Evolutionary conservation across 1,140 invertebrate species (phyloP).

Genomic region (Sarcophaga bullata): DNA sequence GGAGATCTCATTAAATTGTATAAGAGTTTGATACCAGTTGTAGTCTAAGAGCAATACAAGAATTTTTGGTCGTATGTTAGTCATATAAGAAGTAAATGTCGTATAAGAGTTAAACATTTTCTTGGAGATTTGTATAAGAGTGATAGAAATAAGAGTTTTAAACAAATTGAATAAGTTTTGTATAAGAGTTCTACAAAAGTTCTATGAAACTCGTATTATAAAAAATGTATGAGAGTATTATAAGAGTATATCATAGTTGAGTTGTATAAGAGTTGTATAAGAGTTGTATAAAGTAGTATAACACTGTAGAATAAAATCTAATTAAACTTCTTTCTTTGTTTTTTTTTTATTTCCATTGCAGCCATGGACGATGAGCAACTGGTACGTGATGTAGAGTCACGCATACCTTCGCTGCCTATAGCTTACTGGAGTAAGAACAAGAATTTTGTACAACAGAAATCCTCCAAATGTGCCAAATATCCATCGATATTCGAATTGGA

Average conservation of each 20-base stretch:
- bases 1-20: no score
- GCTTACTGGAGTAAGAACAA: constrained; percentile 83
- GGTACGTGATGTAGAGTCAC: constrained; percentile 78
- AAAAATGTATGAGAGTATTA: no score
- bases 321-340: neutral
- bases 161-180: neutral
- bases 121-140: no score
- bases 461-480: constrained; percentile 80
- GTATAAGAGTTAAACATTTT: no score
- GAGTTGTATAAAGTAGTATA: no score
- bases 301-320: no score
- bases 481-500: constrained; percentile 88
- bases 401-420: constrained; percentile 83
- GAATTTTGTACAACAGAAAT: constrained; percentile 74
- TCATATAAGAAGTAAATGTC: no score
- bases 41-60: no score
- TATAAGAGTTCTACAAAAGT: neutral
- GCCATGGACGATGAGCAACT: constrained; percentile 76
- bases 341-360: constrained; percentile 28
- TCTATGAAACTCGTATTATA: neutral
- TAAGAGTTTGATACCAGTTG: no score
- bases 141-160: neutral
- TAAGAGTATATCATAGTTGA: no score
- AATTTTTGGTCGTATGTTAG: no score
- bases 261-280: neutral